Conservation (phyloP, 2,113 vertebrate species). For the Dolichotis patagonum region DNA sequence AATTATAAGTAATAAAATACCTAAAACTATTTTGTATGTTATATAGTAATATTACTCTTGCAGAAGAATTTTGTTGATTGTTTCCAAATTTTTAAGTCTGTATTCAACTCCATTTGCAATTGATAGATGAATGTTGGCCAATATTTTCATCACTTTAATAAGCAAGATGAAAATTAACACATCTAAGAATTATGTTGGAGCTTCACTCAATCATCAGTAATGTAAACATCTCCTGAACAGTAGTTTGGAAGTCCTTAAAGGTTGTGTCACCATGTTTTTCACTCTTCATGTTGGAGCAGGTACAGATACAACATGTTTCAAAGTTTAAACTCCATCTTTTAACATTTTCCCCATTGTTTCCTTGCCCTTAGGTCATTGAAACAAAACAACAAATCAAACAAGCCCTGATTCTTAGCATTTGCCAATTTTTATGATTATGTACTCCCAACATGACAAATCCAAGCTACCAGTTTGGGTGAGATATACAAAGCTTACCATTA, state of each 20-base stretch:
- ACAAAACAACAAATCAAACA: not conserved
- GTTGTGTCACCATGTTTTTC: not conserved
- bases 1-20: not conserved
- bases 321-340: not conserved
- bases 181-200: not conserved
- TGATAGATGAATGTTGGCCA: not conserved
- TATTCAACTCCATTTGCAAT: not conserved
- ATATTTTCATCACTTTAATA: constrained; percentile 26
- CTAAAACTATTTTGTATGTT: not conserved
- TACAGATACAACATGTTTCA: not conserved
- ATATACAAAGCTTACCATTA: not conserved
- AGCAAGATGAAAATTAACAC: not conserved
- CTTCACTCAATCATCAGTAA: not conserved
- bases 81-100: constrained; percentile 32
- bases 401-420: not conserved
- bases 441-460: not conserved
- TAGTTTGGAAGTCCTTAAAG: not conserved
- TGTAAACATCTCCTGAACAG: not conserved
- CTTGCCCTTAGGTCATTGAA: not conserved
- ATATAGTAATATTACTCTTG: not conserved
- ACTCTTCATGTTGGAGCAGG: not conserved
- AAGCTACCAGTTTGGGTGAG: not conserved
- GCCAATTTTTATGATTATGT: not conserved
- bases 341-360: not conserved
- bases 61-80: not conserved